Base-by-base conservation (phyloP, 92 coral and sea anemone genomes). In the Palythoa grandis region DNA sequence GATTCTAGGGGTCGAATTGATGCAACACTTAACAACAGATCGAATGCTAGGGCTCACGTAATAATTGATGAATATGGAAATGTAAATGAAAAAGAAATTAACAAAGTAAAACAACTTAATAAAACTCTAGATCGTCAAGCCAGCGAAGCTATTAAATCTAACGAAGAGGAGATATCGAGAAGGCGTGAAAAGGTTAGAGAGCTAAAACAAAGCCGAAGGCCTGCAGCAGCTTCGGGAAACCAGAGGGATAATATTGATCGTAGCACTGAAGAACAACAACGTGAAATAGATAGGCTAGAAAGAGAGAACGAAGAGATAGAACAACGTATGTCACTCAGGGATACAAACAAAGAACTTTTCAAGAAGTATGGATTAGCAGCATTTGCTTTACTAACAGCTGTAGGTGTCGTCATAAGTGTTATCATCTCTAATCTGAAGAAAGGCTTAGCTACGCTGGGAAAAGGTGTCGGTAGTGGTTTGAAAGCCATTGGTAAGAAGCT, bases 391-490 rank as follows among this genome's bases (percentile, higher is more conserved):
- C 12, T 84, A 40, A 14, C 91, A 11, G 91, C 88, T 56, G 91
- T 83, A 22, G 91, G 88, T 1, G 78, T 74, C 35, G 87, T 87
- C 56, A 91, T 91, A 11, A 88, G 76, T 7, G 90, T 90, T n/a
- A 90, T 90, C 19, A 85, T 87, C 0, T 22, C 61, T 43, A 83
- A 82, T 69, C 77, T 90, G 29, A 82, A 87, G n/a, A 54, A 16
- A 8, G 86, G 93, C 3, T 69, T 90, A 19, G 48, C 87, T 1
- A 82, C 14, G 6, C 63, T 90, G 5, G 90, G 74, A 73, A 87
- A 90, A 54, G 92, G 90, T 74, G 80, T 90, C 11, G 93, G 93
- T 1, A 87, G 87, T 23, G 90, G 93, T 12, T 15, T 90, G 69
- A 90, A 90, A 67, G 6, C 82, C 0, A 86, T 87, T 2, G 93